Evolutionary conservation across 1,140 invertebrate genomes (phyloP), one percentile per base, ranked within the genome.

Genomic region (Drosophila gunungcola): DNA sequence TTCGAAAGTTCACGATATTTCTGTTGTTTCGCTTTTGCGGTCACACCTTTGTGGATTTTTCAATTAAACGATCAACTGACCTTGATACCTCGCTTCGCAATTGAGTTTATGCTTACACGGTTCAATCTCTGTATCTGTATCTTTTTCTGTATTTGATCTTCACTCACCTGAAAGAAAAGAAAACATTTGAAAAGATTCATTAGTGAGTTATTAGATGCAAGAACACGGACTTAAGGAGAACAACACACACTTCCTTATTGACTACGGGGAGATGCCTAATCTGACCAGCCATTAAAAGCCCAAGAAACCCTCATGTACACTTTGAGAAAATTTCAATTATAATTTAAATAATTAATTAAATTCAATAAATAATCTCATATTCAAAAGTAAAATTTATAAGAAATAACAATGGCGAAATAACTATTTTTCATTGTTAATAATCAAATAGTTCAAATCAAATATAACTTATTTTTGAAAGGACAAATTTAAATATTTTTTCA

Each of bases 1-100:
- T 76, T 72, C 48, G 42, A 80, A 82, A 84, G 80, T 75, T 84
- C 76, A 76, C 63, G 68, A 67, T 78, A 78, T 51, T 60, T 67
- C 53, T 72, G 68, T 42, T 70, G 65, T 57, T 48, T 69, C 13
- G 62, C 64, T 48, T 55, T 70, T 80, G 78, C 73, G 64, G 73
- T 81, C 72, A 56, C 78, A 81, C 78, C 78, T 80, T 55, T 75
- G 57, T 60, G 79, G 60, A 74, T 74, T 74, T 73, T 81, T 81
- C 79, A 82, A 83, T 83, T 82, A 82, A 64, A 74, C 73, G 41
- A 67, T 57, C 51, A 48, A n/a, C 34, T 67, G 73, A 76, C 73
- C 73, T 76, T 76, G 73, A 74, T 53, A 74, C 70, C 36, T 51
- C 25, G 45, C 45, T 25, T 48, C 51, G 32, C 64, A 32, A 51